Evolutionary conservation across 2,797 vertebrate species (phyloP), one percentile per base, ranked within the genome.

Genomic region (Spinus olivaceus): DNA sequence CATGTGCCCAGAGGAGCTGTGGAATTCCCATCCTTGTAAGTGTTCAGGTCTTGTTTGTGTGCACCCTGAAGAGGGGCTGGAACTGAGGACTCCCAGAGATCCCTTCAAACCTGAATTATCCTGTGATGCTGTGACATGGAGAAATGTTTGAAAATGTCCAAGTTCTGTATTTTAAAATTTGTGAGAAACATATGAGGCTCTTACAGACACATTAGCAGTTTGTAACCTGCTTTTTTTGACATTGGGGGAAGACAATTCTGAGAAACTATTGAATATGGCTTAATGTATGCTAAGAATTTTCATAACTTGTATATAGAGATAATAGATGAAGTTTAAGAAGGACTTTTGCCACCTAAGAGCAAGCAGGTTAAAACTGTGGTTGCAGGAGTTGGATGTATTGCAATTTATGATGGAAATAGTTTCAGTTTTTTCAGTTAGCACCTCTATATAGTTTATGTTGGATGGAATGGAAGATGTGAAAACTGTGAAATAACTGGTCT

Each of bases 381-480:
- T 88, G 53, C n/a, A 37, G 46, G 66, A 79, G 49, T 12, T 81
- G 50, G 21, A 83, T 44, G 25, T 66, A 32, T 80, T 78, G 67
- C 25, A 77, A 57, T 82, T 89, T 61, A 37, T 81, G 42, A 78
- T 0, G 6, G 66, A 93, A 94, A 64, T 28, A 46, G 5, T 53
- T 91, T 37, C 66, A 6, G 23, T 79, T 94, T 78, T 72, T 88
- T 92, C 69, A 78, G 53, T 85, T 93, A 85, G 12, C n/a, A 60
- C 30, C 30, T 82, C 0, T 0, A 21, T 30, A 27, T 51, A 54
- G 8, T 27, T 10, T 54, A 24, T 56, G 30, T 17, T 85, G 67
- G n/a, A 65, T 59, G 91, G 79, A 95, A 96, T 93, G 44, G 23
- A 92, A 88, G 51, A 71, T 47, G 23, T n/a, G 33, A 74, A 85